These are phyloP conservation scores for Samia ricini DNA, from an alignment of 1,140 invertebrate genomes.

Conservation along the genomic window DNA sequence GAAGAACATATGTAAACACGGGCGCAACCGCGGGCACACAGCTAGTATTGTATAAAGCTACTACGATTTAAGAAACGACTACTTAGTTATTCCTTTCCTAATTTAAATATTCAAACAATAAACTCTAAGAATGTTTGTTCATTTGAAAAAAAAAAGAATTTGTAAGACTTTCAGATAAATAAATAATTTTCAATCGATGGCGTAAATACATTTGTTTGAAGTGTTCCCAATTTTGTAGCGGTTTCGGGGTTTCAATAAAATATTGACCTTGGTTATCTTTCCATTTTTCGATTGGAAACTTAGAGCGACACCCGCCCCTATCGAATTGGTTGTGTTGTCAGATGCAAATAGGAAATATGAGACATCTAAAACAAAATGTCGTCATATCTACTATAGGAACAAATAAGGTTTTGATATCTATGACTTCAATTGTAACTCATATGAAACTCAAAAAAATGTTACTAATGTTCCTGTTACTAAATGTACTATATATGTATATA, in stretches of 20 bases:
- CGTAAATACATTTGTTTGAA: constrained; percentile 1
- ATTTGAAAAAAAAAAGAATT: neutral
- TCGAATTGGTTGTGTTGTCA: neutral
- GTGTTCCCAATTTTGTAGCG: neutral
- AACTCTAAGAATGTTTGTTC: neutral
- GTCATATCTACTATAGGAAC: no score
- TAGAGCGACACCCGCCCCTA: neutral
- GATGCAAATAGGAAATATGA: neutral
- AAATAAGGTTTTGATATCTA: no score
- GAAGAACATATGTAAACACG: no score
- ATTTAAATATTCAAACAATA: constrained; percentile 3
- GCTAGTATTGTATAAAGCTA: neutral
- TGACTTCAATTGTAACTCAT: no score
- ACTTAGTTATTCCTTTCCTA: constrained; percentile 2
- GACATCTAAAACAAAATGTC: no score
- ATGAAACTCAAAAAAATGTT: no score
- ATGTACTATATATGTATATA: no score
- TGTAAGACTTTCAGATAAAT: constrained; percentile 4
- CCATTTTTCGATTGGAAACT: constrained; percentile 8
- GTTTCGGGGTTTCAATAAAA: constrained; percentile 8
- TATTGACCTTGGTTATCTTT: constrained; percentile 13
- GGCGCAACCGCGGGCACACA: no score
- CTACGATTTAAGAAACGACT: neutral
- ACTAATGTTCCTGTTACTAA: no score
- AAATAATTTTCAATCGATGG: constrained; percentile 12